Evolutionary conservation across 2,797 vertebrate species (phyloP).

Genomic region (Telmatherina bonti): DNA sequence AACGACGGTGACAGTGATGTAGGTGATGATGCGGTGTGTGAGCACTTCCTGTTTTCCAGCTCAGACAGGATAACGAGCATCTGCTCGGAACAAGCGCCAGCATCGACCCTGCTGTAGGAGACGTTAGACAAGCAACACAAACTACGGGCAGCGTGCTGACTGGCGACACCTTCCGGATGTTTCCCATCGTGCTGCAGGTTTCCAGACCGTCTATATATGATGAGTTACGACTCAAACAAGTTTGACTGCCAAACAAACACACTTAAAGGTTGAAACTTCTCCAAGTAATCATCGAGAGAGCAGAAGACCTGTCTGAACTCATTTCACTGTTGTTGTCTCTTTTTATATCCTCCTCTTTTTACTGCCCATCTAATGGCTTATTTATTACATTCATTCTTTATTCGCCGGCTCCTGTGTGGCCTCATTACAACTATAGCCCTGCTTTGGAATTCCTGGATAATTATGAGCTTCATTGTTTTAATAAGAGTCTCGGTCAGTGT

Average conservation of each 20-base stretch:
- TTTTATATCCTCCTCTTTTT: slow-evolving; percentile 72
- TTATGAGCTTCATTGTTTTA: slow-evolving; percentile 88
- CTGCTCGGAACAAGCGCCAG: too few species aligned
- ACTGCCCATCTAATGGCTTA: slow-evolving; percentile 86
- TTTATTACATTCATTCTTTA: slow-evolving; percentile 88
- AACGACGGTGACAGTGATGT: neutral
- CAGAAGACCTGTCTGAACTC: slow-evolving; percentile 74
- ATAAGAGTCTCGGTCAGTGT: slow-evolving; percentile 83
- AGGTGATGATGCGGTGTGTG: too few species aligned
- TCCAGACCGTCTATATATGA: too few species aligned
- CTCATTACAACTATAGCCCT: slow-evolving; percentile 83
- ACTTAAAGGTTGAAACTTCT: slow-evolving; percentile 60
- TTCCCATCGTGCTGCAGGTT: too few species aligned
- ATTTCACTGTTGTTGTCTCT: slow-evolving; percentile 65
- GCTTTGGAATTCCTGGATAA: slow-evolving; percentile 85
- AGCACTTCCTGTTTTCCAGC: too few species aligned
- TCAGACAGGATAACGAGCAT: too few species aligned
- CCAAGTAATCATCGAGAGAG: slow-evolving; percentile 63
- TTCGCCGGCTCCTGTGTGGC: slow-evolving; percentile 85
- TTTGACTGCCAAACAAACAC: slow-evolving; percentile 23
- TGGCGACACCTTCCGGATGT: too few species aligned
- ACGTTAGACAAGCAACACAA: too few species aligned
- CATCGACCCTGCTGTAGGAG: too few species aligned
- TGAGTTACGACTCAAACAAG: too few species aligned
- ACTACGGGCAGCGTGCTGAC: too few species aligned